These are phyloP conservation scores for Trididemnum clinides DNA, from an alignment of 23 tunicate species.

Conservation along the genomic window DNA sequence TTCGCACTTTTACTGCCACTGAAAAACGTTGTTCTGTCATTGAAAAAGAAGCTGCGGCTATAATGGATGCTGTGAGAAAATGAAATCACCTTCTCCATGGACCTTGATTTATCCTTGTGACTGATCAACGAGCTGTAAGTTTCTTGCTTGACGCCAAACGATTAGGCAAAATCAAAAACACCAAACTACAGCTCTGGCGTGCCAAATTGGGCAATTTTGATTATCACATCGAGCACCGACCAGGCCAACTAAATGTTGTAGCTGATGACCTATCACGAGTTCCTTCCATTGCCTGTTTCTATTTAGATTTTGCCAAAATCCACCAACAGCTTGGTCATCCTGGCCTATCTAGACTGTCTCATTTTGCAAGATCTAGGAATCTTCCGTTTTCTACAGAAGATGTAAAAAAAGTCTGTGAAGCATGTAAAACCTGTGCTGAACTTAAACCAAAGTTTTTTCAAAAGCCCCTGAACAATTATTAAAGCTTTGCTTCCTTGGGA, in stretches of 20 bases:
- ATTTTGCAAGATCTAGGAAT: neutral
- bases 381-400: neutral
- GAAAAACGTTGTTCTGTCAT: conserved; percentile 1
- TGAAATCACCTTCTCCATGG: conserved; percentile 12
- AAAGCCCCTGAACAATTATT: neutral
- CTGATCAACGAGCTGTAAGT: conserved; percentile 25
- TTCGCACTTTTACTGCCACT: neutral
- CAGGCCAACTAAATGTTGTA: neutral
- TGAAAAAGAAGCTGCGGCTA: conserved; percentile 37
- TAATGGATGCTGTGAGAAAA: conserved; percentile 32
- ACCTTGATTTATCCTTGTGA: neutral
- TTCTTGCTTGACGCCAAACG: conserved; percentile 19
- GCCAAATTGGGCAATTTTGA: neutral
- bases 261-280: neutral
- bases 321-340: conserved; percentile 7
- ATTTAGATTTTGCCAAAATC: neutral
- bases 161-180: conserved; percentile 23
- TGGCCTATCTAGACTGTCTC: neutral
- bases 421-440: neutral
- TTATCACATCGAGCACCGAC: conserved; percentile 13
- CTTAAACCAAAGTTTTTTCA: neutral
- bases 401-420: neutral
- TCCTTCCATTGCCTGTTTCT: neutral
- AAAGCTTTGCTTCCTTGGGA: neutral
- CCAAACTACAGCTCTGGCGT: conserved; percentile 36